A percentile compares a stretch with the other conserved stretches of the same genome.
Evolutionary conservation across 2,888 invertebrate species (phyloP).

Genomic region (Cylindroiulus punctatus): DNA sequence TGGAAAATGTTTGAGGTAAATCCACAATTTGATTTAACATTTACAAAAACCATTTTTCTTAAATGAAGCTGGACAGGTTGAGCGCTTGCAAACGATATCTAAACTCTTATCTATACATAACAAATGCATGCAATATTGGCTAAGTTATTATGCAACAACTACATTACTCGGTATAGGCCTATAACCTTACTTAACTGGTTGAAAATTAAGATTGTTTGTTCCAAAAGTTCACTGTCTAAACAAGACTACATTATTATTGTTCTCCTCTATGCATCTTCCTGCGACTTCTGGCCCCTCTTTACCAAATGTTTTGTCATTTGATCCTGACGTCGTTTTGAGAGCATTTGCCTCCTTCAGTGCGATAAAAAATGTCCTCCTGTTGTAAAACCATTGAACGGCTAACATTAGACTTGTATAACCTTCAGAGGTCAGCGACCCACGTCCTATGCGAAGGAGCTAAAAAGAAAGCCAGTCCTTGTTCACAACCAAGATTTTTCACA

Average conservation of each 20-base stretch:
- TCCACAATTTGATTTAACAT: background rate
- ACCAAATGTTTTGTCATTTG: constrained; percentile 35
- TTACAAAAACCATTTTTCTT: background rate
- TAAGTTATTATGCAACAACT: too few species aligned
- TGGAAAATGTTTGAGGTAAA: background rate
- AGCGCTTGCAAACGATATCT: too few species aligned
- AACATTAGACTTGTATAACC: constrained; percentile 53
- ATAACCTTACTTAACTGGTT: too few species aligned
- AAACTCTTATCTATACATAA: too few species aligned
- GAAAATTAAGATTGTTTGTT: too few species aligned
- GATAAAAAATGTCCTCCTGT: constrained; percentile 56
- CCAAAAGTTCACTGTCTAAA: too few species aligned
- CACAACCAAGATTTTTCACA: background rate
- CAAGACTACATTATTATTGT: background rate
- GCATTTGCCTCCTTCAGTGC: background rate
- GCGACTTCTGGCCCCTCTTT: background rate
- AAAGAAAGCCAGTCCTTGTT: constrained; percentile 40
- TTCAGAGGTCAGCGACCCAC: constrained; percentile 44
- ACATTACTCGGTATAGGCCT: too few species aligned
- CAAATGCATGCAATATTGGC: too few species aligned
- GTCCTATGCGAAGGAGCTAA: constrained; percentile 7
- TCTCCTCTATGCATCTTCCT: background rate
- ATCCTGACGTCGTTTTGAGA: background rate
- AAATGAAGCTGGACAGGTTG: too few species aligned
- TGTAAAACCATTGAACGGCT: constrained; percentile 35